These are phyloP conservation scores for Cyrtodaria siliqua DNA, from an alignment of 2,888 invertebrate genomes.

Conservation along the genomic window DNA sequence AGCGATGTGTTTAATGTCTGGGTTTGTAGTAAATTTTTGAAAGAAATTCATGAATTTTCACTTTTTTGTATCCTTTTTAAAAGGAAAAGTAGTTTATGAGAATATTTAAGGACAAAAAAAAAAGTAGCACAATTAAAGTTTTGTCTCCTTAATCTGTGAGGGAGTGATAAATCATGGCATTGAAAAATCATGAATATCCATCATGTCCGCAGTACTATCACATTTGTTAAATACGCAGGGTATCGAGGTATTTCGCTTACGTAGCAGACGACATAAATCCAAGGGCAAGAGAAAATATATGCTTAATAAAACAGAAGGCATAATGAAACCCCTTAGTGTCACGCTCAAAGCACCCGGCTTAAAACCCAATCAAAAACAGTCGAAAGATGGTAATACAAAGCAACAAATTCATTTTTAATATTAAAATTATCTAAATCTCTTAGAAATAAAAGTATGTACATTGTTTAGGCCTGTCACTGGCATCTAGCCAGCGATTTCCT, in stretches of 20 bases:
- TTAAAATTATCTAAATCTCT: too few relatives aligned
- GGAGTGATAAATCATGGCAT: conserved; percentile 3
- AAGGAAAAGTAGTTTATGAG: too few relatives aligned
- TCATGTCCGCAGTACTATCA: conserved; percentile 32
- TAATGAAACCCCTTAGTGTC: conserved; percentile 4
- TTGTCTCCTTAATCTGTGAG: background rate
- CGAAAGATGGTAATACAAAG: conserved; percentile 30
- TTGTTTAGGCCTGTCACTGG: too few relatives aligned
- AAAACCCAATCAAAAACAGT: conserved; percentile 27
- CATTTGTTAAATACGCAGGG: conserved; percentile 59
- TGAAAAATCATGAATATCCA: background rate
- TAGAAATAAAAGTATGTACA: too few relatives aligned
- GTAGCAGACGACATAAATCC: conserved; percentile 14
- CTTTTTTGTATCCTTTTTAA: background rate
- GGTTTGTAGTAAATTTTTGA: background rate
- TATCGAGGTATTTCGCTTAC: conserved; percentile 37
- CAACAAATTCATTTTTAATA: background rate
- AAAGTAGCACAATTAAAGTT: background rate
- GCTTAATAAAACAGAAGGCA: conserved; percentile 1
- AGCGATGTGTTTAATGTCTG: too few relatives aligned
- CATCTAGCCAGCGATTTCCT: too few relatives aligned
- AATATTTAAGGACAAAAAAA: background rate
- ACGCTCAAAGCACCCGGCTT: conserved; percentile 19
- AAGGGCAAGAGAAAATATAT: conserved; percentile 13
- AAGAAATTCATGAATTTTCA: background rate